Evolutionary conservation across 2,113 vertebrate genomes (phyloP), one percentile per base, ranked within the genome.

Genomic region (Garra rufa): DNA sequence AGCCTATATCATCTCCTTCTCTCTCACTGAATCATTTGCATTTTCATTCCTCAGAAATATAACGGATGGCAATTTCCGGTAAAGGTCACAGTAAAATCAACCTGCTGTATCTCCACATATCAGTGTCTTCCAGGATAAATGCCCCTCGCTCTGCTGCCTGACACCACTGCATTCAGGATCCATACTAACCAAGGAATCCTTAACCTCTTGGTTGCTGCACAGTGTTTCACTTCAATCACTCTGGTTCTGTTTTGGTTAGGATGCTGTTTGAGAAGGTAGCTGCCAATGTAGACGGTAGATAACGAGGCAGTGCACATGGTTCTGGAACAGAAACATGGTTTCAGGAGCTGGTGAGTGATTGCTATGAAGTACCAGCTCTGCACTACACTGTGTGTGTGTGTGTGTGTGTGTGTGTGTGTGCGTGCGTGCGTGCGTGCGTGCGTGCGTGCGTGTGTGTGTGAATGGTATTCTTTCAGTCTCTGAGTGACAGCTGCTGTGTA

Each of bases 401-500:
- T 83, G 69, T 61, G n/a, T 76, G 70, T 43, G 6, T 52, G 50
- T 52, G 50, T 43, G 63, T 65, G 43, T 83, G 69, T 43, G 63
- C 52, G 43, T 83, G 69, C n/a, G 6, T 52, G 50, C 17, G 50
- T n/a, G n/a, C n/a, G n/a, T n/a, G n/a, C n/a, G n/a, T n/a, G n/a
- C n/a, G n/a, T n/a, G n/a, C n/a, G n/a, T 11, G 50, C 3, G 19
- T 55, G 80, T 9, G 50, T 43, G 63, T 65, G 43, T 83, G 69
- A 76, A 55, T 67, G 69, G 24, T 83, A 74, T 87, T 83, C 65
- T 21, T 83, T 59, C 55, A 75, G 46, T 71, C 52, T 80, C 76
- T 55, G 63, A 80, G 82, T 61, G 83, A 75, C 82, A 86, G 81
- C 76, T 83, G 55, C 81, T 86, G 55, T 83, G 76, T 44, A 82